A percentile compares a stretch with the other conserved stretches of the same genome.
Conservation (phyloP, 2,797 vertebrate genomes). For the Urocyon cinereoargenteus region DNA sequence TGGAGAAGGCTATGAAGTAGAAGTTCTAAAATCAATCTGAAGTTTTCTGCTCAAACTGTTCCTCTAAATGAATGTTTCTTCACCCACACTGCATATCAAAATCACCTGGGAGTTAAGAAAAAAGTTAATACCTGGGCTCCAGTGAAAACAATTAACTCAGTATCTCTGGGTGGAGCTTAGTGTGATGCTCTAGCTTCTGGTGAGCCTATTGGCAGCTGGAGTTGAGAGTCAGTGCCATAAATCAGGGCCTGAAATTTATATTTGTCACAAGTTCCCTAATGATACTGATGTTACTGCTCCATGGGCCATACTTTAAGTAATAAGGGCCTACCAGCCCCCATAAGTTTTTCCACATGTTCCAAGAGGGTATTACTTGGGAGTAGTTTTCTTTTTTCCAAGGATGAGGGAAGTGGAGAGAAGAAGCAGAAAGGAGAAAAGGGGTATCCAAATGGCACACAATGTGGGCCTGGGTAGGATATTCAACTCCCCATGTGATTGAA, state of each 20-base stretch:
- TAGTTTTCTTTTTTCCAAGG: neutral
- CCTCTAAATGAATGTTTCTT: neutral
- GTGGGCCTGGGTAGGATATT: neutral
- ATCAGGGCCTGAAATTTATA: neutral
- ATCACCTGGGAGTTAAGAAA: neutral
- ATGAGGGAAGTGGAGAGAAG: neutral
- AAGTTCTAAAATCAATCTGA: neutral
- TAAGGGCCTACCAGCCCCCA: neutral
- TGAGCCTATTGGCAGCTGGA: neutral
- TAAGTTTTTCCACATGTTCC: neutral
- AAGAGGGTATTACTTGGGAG: neutral
- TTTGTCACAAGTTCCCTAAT: neutral
- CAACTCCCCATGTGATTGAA: neutral
- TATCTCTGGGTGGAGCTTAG: neutral
- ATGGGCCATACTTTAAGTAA: neutral
- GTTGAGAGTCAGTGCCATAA: neutral
- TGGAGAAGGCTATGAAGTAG: neutral
- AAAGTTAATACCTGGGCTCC: neutral
- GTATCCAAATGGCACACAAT: neutral
- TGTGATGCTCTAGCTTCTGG: neutral
- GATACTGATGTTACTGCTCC: neutral
- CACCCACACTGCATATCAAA: neutral
- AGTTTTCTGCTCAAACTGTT: neutral
- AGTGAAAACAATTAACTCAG: neutral
- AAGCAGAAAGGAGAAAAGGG: neutral